phyloP scores from a whole-genome alignment of 1,140 invertebrate genomes.

The Cyclargus thomasi region DNA sequence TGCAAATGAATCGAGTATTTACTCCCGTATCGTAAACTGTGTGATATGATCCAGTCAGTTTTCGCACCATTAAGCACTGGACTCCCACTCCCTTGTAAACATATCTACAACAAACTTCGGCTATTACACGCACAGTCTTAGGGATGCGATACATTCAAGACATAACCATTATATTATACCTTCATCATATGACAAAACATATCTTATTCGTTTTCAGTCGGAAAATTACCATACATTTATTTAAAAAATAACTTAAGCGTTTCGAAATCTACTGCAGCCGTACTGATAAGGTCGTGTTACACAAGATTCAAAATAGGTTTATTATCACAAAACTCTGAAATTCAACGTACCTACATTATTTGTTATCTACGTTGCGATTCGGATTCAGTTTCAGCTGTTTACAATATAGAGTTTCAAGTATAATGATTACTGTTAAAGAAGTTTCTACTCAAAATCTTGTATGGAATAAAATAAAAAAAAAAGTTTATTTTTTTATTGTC shows the following conservation, averaged over 20 bases:
- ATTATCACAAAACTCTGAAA: background rate
- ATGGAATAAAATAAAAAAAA: too few species aligned
- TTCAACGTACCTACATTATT: background rate
- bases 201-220: too few species aligned
- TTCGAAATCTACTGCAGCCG: background rate
- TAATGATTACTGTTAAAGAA: background rate
- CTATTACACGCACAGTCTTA: background rate
- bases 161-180: too few species aligned
- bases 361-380: slow-evolving; percentile 2
- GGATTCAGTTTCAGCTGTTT: background rate
- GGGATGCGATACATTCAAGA: background rate
- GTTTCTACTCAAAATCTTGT: background rate
- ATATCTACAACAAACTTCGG: slow-evolving; percentile 26
- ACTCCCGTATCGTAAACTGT: slow-evolving; percentile 64
- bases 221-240: too few species aligned
- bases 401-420: background rate
- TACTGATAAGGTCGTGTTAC: background rate
- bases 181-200: too few species aligned
- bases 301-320: background rate
- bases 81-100: slow-evolving; percentile 47
- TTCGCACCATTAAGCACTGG: slow-evolving; percentile 70
- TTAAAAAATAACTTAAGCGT: too few species aligned
- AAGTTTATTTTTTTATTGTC: too few species aligned
- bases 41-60: slow-evolving; percentile 73
- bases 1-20: slow-evolving; percentile 73